These are phyloP conservation scores for Ophioninae sp. DNA, from an alignment of 2,888 invertebrate genomes.

Conservation along the genomic window DNA sequence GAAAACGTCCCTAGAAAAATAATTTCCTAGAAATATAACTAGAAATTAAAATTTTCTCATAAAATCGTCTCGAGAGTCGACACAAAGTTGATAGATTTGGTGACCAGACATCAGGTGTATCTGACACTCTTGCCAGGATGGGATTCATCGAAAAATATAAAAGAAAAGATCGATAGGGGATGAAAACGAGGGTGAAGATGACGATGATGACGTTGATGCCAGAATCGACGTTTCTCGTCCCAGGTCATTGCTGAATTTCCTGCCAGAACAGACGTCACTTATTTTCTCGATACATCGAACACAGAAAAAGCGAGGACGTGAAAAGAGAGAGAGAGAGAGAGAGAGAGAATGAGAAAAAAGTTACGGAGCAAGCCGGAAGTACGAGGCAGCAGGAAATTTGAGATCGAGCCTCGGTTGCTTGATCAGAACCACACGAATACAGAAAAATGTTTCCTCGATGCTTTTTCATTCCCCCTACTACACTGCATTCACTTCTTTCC, in stretches of 20 bases:
- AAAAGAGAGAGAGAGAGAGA: too few relatives aligned
- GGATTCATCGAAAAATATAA: too few relatives aligned
- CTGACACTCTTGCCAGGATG: too few relatives aligned
- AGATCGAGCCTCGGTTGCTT: constrained; percentile 42
- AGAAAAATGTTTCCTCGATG: constrained; percentile 43
- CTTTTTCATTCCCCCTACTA: background rate
- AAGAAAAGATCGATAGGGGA: constrained; percentile 11
- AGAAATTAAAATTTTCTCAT: too few relatives aligned
- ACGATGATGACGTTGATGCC: constrained; percentile 10
- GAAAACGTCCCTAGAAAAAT: too few relatives aligned
- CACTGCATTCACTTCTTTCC: background rate
- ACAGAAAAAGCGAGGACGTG: constrained; percentile 12
- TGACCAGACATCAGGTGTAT: too few relatives aligned
- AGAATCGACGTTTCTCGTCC: constrained; percentile 35
- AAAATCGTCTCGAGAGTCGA: too few relatives aligned
- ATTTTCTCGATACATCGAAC: constrained; percentile 52
- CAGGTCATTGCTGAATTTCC: constrained; percentile 20
- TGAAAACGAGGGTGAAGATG: constrained; percentile 27
- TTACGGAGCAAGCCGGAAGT: constrained; percentile 1
- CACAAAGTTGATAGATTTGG: too few relatives aligned
- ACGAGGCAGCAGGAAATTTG: constrained; percentile 59
- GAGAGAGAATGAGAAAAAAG: constrained; percentile 7
- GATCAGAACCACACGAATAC: constrained; percentile 45
- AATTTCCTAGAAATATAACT: too few relatives aligned
- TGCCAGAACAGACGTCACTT: constrained; percentile 38